Conservation (phyloP, 2,888 invertebrate species). For the Marasmarcha lunaedactyla region DNA sequence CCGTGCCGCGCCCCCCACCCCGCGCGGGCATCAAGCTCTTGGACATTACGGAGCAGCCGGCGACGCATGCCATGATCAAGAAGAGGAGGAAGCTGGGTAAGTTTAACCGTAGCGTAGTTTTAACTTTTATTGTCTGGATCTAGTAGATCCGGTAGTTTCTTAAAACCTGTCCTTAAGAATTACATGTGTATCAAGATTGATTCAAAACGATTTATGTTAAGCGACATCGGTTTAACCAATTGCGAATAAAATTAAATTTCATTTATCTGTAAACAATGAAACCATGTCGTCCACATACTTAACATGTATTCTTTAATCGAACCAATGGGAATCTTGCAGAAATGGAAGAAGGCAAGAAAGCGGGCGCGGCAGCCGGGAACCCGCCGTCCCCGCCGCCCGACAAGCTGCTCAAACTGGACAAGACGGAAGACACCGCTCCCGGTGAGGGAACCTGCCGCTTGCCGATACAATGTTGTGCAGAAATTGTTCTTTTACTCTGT, state of each 20-base stretch:
- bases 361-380: conserved; percentile 38
- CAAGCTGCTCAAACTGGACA: conserved; percentile 39
- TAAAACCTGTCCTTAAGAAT: no score
- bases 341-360: conserved; percentile 59
- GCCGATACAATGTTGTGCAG: conserved; percentile 20
- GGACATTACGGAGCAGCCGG: conserved; percentile 94
- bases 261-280: no score
- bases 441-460: not conserved
- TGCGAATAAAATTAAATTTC: no score
- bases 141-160: not conserved
- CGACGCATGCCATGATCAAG: conserved; percentile 78
- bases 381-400: conserved; percentile 51
- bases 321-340: conserved; percentile 22
- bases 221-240: no score
- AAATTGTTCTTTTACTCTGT: not conserved
- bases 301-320: no score
- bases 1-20: conserved; percentile 74
- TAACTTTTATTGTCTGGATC: not conserved
- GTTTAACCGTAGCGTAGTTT: conserved; percentile 7
- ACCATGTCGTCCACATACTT: no score
- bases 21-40: conserved; percentile 94
- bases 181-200: no score
- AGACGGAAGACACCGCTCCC: conserved; percentile 36
- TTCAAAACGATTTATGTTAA: no score
- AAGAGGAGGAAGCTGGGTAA: conserved; percentile 84